Conservation (phyloP, 2,888 invertebrate species). For the Cabera pusaria region DNA sequence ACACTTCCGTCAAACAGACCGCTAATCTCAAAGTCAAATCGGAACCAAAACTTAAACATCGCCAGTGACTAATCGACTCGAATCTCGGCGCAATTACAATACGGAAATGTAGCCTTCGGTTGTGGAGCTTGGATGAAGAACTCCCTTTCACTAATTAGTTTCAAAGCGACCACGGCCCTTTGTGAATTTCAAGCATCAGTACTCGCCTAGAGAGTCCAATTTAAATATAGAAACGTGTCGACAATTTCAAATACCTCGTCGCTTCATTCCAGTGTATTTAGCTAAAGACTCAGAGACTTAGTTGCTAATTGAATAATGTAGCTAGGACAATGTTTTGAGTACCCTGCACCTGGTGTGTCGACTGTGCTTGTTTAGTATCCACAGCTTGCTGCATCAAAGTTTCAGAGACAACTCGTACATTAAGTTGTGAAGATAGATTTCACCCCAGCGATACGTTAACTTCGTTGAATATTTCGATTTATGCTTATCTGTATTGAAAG, state of each 20-base stretch:
- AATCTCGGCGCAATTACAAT: constrained; percentile 43
- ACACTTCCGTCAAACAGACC: constrained; percentile 46
- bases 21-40: constrained; percentile 23
- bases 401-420: constrained; percentile 41
- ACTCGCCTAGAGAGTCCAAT: constrained; percentile 63
- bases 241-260: constrained; percentile 59
- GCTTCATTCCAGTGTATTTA: constrained; percentile 62
- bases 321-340: constrained; percentile 45
- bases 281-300: constrained; percentile 62
- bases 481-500: not conserved
- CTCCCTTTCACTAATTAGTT: constrained; percentile 74
- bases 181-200: constrained; percentile 76
- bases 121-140: constrained; percentile 62
- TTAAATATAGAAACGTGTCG: constrained; percentile 70
- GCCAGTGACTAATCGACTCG: constrained; percentile 29
- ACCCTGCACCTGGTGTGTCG: constrained; percentile 57
- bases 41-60: constrained; percentile 22
- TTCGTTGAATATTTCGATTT: not conserved
- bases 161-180: constrained; percentile 78
- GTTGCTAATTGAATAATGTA: constrained; percentile 63
- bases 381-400: constrained; percentile 82
- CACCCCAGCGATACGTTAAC: constrained; percentile 37
- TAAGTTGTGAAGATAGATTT: constrained; percentile 46
- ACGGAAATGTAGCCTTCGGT: constrained; percentile 71
- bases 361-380: constrained; percentile 75